Evolutionary conservation across 2,113 vertebrate species (phyloP).

Genomic region (Brachypteracias leptosomus): DNA sequence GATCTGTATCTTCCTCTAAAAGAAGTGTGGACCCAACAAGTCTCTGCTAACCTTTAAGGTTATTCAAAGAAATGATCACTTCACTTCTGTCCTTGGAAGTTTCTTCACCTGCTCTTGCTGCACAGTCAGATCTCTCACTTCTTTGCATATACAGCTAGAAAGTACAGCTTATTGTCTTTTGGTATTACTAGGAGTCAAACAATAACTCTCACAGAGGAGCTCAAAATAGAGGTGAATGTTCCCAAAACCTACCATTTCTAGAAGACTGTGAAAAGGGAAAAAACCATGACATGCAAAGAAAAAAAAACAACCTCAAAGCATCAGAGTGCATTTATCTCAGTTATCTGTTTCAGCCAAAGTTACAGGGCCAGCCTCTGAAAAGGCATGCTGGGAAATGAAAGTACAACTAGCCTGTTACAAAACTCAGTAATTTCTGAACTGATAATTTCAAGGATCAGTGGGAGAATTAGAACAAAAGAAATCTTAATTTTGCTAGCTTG

Average conservation of each 20-base stretch:
- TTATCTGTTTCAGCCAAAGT: neutral
- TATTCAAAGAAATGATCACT: conserved; percentile 16
- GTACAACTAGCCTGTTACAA: neutral
- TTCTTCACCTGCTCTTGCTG: neutral
- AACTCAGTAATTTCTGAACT: neutral
- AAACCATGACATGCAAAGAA: neutral
- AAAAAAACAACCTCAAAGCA: neutral
- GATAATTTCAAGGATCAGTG: neutral
- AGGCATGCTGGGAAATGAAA: neutral
- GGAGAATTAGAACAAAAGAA: neutral
- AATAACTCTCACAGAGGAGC: neutral
- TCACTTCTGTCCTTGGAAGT: neutral
- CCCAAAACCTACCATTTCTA: neutral
- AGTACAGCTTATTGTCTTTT: neutral
- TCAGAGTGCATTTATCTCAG: neutral
- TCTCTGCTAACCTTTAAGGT: neutral
- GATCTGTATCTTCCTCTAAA: neutral
- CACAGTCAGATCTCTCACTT: neutral
- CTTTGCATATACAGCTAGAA: neutral
- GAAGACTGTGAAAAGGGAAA: neutral
- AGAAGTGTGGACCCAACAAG: neutral
- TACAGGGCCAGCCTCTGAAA: neutral
- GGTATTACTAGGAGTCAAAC: conserved; percentile 2
- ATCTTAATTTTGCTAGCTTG: neutral
- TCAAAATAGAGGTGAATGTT: neutral